These are phyloP conservation scores for Atrichornis clamosus DNA, from an alignment of 2,113 vertebrate species.

Conservation along the genomic window DNA sequence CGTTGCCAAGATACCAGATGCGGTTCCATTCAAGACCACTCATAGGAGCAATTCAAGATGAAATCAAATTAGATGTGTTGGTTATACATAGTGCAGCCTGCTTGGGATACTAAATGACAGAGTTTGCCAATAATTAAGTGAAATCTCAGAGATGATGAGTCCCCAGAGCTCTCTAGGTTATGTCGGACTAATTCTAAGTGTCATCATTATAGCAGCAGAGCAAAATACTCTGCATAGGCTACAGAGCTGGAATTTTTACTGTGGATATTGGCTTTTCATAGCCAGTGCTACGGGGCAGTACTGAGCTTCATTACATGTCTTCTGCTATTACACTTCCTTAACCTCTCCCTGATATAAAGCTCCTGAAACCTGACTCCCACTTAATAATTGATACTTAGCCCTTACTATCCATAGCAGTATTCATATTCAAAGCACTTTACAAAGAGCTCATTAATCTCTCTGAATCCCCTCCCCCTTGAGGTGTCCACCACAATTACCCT, in stretches of 20 bases:
- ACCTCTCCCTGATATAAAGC: constrained; percentile 44
- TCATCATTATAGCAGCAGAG: constrained; percentile 63
- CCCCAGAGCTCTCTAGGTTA: constrained; percentile 69
- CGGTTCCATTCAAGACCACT: constrained; percentile 67
- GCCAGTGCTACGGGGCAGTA: constrained; percentile 14
- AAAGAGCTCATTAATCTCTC: constrained; percentile 9
- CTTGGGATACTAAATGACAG: constrained; percentile 68
- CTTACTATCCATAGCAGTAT: not conserved
- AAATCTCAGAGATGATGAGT: constrained; percentile 69
- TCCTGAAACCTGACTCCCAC: constrained; percentile 38
- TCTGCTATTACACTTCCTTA: constrained; percentile 33
- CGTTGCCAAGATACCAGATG: constrained; percentile 71
- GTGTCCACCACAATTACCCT: not conserved
- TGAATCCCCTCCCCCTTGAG: not conserved
- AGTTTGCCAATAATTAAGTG: constrained; percentile 73
- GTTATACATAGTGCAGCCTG: constrained; percentile 63
- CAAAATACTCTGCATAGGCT: constrained; percentile 59
- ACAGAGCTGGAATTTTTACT: constrained; percentile 47
- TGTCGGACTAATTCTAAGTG: constrained; percentile 66
- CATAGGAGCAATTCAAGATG: constrained; percentile 70
- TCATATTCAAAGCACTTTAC: constrained; percentile 29
- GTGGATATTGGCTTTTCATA: constrained; percentile 24
- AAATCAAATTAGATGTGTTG: constrained; percentile 73
- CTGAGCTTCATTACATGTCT: constrained; percentile 24
- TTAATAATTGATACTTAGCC: constrained; percentile 58